Evolutionary conservation across 2,113 vertebrate genomes (phyloP), one percentile per base, ranked within the genome.

Genomic region (Amazona guildingii): DNA sequence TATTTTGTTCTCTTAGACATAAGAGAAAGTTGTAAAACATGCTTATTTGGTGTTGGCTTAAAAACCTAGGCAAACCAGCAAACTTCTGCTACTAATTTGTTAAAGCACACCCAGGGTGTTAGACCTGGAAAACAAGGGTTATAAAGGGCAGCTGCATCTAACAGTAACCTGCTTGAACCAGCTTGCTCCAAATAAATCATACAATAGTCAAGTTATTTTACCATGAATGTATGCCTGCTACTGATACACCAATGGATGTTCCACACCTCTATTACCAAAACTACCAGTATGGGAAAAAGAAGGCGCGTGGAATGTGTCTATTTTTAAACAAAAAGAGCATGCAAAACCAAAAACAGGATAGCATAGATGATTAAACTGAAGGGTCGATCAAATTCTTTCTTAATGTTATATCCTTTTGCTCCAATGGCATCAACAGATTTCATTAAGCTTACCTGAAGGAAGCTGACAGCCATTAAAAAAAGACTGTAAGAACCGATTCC

Each of bases 381-480:
- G 35, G 48, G 28, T 20, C 29, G 41, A 63, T n/a, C 57, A 74
- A 76, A 90, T 44, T 87, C 49, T 35, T 76, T 68, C 63, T 57
- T 67, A 72, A 68, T 2, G 4, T 51, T 57, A 68, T 31, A 20
- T 8, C 33, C 15, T 76, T 70, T 63, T 43, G 75, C 20, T 64
- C 21, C 62, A 82, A 68, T 17, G 8, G 33, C 28, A 82, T 33
- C 24, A 18, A 43, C 0, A 72, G 33, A 46, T 33, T 64, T 44
- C 37, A 55, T 4, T 17, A 4, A 44, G 69, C 98, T 97, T 86
- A 99, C 99, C 99, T 99, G 99, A 94, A 99, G 98, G 93, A 99
- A 99, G 97, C 99, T 99, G 96, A 99, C 99, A 69, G 99, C 99
- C 99, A 99, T 99, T 95, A 99, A 98, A 97, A 99, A 99, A 82